phyloP scores from a whole-genome alignment of 1,140 invertebrate genomes.

The Drosophila nasuta region DNA sequence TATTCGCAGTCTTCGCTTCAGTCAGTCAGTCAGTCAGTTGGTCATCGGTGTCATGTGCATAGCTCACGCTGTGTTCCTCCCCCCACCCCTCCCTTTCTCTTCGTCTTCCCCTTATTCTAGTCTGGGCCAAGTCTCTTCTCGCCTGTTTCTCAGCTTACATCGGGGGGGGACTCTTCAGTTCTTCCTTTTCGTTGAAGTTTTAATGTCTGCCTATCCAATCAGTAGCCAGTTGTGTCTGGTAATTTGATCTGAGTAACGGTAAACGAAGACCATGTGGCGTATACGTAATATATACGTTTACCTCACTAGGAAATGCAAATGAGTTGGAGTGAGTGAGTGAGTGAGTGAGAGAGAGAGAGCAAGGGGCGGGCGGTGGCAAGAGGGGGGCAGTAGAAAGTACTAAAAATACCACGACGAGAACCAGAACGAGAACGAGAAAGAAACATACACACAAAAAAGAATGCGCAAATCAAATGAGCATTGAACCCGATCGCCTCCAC shows the following conservation, averaged over 20 bases:
- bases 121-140: constrained; percentile 8
- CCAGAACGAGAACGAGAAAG: background rate
- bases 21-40: constrained; percentile 84
- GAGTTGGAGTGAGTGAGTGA: background rate
- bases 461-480: constrained; percentile 51
- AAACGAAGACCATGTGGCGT: constrained; percentile 48
- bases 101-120: constrained; percentile 7
- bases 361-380: background rate
- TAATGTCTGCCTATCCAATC: background rate
- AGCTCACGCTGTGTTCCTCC: constrained; percentile 22
- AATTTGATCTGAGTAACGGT: constrained; percentile 50
- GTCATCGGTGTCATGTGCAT: constrained; percentile 80
- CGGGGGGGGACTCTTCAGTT: background rate
- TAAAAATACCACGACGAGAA: background rate
- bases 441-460: background rate
- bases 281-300: constrained; percentile 43
- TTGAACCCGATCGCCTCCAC: constrained; percentile 36
- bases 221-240: constrained; percentile 12
- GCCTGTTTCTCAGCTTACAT: constrained; percentile 33
- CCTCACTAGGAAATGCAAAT: constrained; percentile 21
- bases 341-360: background rate
- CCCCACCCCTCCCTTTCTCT: background rate
- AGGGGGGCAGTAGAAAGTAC: background rate
- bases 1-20: constrained; percentile 44
- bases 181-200: too few relatives aligned